phyloP scores from a whole-genome alignment of 2,797 vertebrate species.

The Eulemur albifrons region DNA sequence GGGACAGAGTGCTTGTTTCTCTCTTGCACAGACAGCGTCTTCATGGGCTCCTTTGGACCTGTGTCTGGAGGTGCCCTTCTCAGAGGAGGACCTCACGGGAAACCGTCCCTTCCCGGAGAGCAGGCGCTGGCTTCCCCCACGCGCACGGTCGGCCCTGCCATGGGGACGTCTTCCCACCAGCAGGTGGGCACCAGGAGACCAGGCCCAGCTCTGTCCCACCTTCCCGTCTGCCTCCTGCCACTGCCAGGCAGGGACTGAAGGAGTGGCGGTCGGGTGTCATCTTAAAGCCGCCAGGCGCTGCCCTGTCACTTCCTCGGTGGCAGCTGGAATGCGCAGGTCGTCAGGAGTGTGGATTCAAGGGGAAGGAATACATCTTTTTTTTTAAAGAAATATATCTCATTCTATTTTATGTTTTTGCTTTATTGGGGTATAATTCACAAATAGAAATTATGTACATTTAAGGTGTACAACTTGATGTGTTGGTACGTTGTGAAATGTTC shows the following conservation, averaged over 20 bases:
- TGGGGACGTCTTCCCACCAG: background rate
- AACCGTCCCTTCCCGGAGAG: rapidly evolving
- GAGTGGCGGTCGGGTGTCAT: no score
- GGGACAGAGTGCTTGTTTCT: rapidly evolving
- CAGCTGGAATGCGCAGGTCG: rapidly evolving
- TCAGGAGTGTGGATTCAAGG: background rate
- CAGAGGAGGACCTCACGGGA: rapidly evolving
- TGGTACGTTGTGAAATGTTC: background rate
- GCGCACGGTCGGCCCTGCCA: background rate
- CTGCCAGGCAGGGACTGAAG: background rate
- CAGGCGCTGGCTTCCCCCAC: no score
- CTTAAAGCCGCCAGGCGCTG: background rate
- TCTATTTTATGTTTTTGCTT: background rate
- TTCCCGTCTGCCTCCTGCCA: no score
- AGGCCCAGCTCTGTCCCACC: background rate
- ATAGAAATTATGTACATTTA: background rate
- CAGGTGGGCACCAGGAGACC: background rate
- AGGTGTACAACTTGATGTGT: background rate
- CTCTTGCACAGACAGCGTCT: background rate
- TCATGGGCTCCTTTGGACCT: rapidly evolving
- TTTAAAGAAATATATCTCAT: background rate
- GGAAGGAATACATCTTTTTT: background rate
- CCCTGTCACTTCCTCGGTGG: background rate
- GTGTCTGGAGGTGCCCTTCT: background rate
- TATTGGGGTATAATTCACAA: background rate